Evolutionary conservation across 2,888 invertebrate species (phyloP).

Genomic region (Yponomeuta evonymella): DNA sequence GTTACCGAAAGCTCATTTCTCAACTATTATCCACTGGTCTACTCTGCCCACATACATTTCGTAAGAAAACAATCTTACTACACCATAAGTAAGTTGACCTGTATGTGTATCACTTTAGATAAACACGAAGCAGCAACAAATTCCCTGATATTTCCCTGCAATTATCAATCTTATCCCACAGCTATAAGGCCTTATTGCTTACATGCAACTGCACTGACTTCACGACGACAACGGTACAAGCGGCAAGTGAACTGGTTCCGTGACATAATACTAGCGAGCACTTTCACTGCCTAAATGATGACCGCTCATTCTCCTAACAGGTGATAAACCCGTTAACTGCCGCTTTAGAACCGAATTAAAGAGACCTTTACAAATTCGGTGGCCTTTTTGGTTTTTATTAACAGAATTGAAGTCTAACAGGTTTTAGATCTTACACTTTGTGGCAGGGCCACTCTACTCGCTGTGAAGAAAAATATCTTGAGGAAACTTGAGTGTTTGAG

Average conservation of each 20-base stretch:
- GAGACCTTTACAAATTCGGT: too few species aligned
- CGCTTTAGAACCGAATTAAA: too few species aligned
- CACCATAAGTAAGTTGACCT: background rate
- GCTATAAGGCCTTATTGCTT: background rate
- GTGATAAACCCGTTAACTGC: background rate
- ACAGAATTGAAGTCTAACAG: too few species aligned
- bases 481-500: too few species aligned
- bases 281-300: constrained; percentile 44
- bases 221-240: background rate
- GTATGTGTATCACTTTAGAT: background rate
- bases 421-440: too few species aligned
- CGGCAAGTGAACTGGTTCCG: constrained; percentile 27
- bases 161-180: background rate
- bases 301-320: background rate
- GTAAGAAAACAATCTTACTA: background rate
- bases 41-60: background rate
- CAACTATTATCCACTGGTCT: background rate
- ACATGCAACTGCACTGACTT: background rate
- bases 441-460: too few species aligned
- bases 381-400: too few species aligned
- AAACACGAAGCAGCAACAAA: background rate
- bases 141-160: background rate
- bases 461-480: too few species aligned
- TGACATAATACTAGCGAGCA: constrained; percentile 41
- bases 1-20: background rate